A percentile compares a stretch with the other conserved stretches of the same genome.
These are phyloP conservation scores for Azemiops feae DNA, from an alignment of 2,113 vertebrate species.

Conservation along the genomic window DNA sequence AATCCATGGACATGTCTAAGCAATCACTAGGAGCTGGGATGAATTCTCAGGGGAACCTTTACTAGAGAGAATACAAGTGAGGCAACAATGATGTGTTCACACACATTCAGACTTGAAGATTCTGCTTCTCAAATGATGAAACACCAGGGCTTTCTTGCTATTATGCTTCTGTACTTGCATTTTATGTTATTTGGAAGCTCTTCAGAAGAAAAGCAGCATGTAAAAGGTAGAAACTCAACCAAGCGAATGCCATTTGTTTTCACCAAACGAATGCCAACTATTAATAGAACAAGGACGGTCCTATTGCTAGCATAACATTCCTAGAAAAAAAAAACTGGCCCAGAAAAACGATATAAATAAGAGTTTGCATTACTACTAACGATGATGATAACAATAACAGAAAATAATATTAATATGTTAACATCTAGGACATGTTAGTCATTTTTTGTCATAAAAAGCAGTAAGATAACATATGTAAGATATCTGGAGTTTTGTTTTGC, in stretches of 20 bases:
- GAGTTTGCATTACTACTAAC: not conserved
- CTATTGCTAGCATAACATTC: not conserved
- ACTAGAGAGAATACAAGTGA: not conserved
- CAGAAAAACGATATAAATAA: not conserved
- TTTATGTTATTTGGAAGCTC: not conserved
- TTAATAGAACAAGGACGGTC: not conserved
- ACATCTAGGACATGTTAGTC: not conserved
- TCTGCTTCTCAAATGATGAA: not conserved
- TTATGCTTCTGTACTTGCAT: not conserved
- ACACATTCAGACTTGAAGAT: not conserved
- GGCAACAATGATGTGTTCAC: not conserved
- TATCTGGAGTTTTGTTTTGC: conserved; percentile 45
- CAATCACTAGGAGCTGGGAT: not conserved
- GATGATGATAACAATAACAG: not conserved
- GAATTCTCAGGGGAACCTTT: not conserved
- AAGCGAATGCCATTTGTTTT: not conserved
- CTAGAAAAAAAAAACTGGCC: not conserved
- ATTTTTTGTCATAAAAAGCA: conserved; percentile 26
- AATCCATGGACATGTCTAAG: not conserved
- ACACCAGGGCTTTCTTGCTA: not conserved
- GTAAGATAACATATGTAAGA: conserved; percentile 29
- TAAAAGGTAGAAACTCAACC: not conserved
- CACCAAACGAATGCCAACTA: not conserved
- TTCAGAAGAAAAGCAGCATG: not conserved
- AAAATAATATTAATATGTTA: not conserved